A percentile compares a stretch with the other conserved stretches of the same genome.
Evolutionary conservation across 2,113 vertebrate species (phyloP).

Genomic region (Epinephelus lanceolatus): DNA sequence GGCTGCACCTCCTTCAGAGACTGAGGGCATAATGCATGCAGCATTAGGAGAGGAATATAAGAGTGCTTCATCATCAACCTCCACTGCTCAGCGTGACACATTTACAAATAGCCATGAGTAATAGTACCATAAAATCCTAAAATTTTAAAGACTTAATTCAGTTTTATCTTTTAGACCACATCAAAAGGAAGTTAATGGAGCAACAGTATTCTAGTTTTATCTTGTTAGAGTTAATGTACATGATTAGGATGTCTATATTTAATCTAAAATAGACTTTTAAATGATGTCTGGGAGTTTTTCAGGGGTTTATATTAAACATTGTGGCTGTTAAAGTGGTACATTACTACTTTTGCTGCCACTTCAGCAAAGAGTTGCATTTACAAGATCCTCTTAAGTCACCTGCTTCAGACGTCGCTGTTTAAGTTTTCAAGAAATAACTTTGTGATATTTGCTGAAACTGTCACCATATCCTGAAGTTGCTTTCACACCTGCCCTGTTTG

Average conservation of each 20-base stretch:
- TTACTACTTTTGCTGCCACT: background rate
- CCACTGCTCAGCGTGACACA: background rate
- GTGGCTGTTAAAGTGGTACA: background rate
- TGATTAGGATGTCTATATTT: background rate
- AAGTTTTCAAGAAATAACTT: background rate
- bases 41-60: background rate
- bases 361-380: background rate
- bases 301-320: background rate
- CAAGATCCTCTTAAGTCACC: background rate
- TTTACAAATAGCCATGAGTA: background rate
- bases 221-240: background rate
- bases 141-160: background rate
- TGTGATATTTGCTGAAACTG: no score
- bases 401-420: background rate
- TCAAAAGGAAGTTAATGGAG: background rate
- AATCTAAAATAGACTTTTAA: background rate
- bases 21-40: background rate
- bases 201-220: background rate
- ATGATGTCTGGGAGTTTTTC: background rate
- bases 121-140: background rate
- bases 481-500: no score
- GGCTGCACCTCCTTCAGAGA: slow-evolving; percentile 7
- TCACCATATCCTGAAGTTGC: no score
- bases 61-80: background rate
- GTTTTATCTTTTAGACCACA: background rate